Percentiles rank a stretch among this genome's conserved stretches.
Conservation (phyloP, 2,888 invertebrate genomes). For the Mythimna ferrago region DNA sequence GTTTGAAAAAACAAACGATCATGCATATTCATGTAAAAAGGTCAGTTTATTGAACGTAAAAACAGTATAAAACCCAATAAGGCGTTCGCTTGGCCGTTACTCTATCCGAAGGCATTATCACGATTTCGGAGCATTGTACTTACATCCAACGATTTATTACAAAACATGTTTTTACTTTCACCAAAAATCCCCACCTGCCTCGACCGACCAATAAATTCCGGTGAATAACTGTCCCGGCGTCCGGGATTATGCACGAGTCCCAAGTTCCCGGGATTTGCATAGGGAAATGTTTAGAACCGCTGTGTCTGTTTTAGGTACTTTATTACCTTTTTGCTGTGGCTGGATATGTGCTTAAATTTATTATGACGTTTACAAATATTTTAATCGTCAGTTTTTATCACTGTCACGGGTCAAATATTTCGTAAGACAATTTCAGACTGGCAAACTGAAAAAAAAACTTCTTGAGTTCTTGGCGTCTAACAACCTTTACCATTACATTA, state of each 20-base stretch:
- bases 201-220: conserved; percentile 49
- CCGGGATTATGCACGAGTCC: conserved; percentile 52
- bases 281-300: conserved; percentile 39
- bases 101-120: conserved; percentile 41
- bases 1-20: conserved; percentile 59
- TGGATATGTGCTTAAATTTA: conserved; percentile 24
- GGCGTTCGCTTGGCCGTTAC: conserved; percentile 40
- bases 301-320: conserved; percentile 25
- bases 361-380: conserved; percentile 13
- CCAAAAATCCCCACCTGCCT: conserved; percentile 58
- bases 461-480: no score
- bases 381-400: background rate
- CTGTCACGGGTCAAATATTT: background rate
- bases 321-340: conserved; percentile 21
- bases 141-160: conserved; percentile 47
- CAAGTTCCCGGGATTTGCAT: conserved; percentile 48
- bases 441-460: no score
- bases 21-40: conserved; percentile 60
- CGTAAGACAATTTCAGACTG: background rate
- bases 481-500: no score
- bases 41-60: conserved; percentile 60
- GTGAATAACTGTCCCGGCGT: conserved; percentile 47
- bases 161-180: conserved; percentile 42
- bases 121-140: conserved; percentile 54
- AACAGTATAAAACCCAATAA: conserved; percentile 59